A percentile compares a stretch with the other conserved stretches of the same genome.
These are phyloP conservation scores for Trachelus tabidus DNA, from an alignment of 2,888 invertebrate species.

Conservation along the genomic window DNA sequence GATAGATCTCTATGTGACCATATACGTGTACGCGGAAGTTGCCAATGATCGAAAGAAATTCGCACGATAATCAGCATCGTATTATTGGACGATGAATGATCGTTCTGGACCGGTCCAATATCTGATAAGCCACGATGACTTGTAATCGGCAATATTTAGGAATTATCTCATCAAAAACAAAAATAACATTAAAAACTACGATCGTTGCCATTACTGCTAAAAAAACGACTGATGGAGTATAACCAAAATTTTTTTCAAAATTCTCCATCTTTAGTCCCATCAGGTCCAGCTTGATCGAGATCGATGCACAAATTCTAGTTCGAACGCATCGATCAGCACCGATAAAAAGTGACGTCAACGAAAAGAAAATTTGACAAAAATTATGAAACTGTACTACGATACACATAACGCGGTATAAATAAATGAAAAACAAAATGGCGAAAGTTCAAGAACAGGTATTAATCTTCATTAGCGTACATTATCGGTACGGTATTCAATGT, in stretches of 20 bases:
- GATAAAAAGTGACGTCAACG: slow-evolving; percentile 2
- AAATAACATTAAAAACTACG: background rate
- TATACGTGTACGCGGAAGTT: background rate
- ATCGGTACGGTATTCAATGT: slow-evolving; percentile 27
- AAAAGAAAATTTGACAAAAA: background rate
- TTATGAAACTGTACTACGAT: background rate
- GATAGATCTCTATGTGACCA: background rate
- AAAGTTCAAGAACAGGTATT: slow-evolving; percentile 36
- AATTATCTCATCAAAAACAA: no score
- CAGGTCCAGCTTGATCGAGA: background rate
- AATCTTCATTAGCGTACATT: slow-evolving; percentile 60
- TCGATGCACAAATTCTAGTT: background rate
- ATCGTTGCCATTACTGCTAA: background rate
- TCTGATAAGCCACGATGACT: background rate
- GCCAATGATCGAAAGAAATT: background rate
- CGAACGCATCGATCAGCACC: background rate
- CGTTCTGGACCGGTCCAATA: background rate
- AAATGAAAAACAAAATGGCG: background rate
- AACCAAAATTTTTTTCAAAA: background rate
- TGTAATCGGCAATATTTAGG: no score
- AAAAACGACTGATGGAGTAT: background rate
- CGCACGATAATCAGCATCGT: background rate
- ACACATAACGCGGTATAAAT: background rate
- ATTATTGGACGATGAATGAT: background rate
- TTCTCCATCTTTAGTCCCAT: background rate